Conservation (phyloP, 2,888 invertebrate genomes). For the Melikaiella ostensackeni region DNA sequence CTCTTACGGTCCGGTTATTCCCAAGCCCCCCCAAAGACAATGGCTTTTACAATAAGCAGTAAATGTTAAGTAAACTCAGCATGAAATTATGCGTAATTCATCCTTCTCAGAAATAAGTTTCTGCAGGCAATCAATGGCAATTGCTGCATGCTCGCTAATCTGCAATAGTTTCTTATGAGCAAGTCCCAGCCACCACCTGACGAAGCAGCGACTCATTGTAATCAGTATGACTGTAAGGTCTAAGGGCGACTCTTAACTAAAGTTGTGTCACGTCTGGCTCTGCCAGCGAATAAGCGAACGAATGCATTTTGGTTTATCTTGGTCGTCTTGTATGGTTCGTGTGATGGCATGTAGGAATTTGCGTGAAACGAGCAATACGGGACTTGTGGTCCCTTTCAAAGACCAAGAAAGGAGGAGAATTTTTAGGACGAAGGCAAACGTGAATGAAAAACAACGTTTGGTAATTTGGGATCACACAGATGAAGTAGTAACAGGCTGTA, state of each 20-base stretch:
- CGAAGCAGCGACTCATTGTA: background rate
- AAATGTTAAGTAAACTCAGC: conserved; percentile 19
- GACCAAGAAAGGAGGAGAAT: no score
- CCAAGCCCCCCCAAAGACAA: conserved; percentile 1
- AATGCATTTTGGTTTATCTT: no score
- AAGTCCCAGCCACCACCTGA: background rate
- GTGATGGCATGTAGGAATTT: background rate
- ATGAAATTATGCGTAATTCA: conserved; percentile 19
- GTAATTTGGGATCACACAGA: no score
- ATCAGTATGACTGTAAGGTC: background rate
- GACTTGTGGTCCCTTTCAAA: no score
- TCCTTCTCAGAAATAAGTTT: conserved; percentile 16
- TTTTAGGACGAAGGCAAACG: no score
- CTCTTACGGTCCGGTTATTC: background rate
- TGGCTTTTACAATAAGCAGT: background rate
- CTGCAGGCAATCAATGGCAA: conserved; percentile 10
- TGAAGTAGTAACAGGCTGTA: no score
- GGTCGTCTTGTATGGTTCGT: no score
- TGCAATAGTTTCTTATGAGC: conserved; percentile 1
- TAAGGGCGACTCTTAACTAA: background rate
- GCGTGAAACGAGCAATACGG: no score
- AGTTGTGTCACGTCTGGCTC: background rate
- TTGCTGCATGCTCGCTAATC: background rate
- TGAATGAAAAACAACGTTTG: no score
- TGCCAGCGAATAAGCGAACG: background rate